Percentiles rank a stretch among this genome's conserved stretches.
These are phyloP conservation scores for Mesoligia furuncula DNA, from an alignment of 2,888 invertebrate species.

Conservation along the genomic window DNA sequence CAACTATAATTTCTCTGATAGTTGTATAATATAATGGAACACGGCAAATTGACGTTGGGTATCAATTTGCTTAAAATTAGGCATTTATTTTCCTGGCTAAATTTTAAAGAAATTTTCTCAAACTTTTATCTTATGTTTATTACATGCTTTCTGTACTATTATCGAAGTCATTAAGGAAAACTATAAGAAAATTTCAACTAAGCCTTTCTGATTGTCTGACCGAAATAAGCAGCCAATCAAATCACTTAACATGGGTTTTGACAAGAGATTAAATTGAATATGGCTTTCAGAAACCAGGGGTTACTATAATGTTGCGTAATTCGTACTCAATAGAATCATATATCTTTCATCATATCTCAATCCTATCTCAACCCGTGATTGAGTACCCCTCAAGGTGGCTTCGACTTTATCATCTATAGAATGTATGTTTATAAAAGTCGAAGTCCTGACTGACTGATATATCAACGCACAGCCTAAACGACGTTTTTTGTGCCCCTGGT, in stretches of 20 bases:
- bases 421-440: too few species aligned
- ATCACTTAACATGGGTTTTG: slow-evolving; percentile 11
- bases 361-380: slow-evolving; percentile 1
- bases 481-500: too few species aligned
- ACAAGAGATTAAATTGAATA: slow-evolving; percentile 21
- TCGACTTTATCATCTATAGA: not conserved
- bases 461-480: too few species aligned
- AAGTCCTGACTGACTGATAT: too few species aligned
- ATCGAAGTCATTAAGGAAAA: not conserved
- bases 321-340: slow-evolving; percentile 14
- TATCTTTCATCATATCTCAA: not conserved
- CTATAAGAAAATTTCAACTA: not conserved
- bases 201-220: not conserved
- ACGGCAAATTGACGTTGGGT: too few species aligned
- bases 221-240: slow-evolving; percentile 9
- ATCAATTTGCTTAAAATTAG: too few species aligned
- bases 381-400: not conserved
- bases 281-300: slow-evolving; percentile 3
- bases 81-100: not conserved
- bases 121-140: not conserved
- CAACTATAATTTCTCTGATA: too few species aligned
- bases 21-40: too few species aligned
- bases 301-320: slow-evolving; percentile 12
- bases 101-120: not conserved
- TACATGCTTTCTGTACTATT: not conserved